Base-by-base conservation (phyloP, 2,888 invertebrate genomes). In the Acronicta psi region DNA sequence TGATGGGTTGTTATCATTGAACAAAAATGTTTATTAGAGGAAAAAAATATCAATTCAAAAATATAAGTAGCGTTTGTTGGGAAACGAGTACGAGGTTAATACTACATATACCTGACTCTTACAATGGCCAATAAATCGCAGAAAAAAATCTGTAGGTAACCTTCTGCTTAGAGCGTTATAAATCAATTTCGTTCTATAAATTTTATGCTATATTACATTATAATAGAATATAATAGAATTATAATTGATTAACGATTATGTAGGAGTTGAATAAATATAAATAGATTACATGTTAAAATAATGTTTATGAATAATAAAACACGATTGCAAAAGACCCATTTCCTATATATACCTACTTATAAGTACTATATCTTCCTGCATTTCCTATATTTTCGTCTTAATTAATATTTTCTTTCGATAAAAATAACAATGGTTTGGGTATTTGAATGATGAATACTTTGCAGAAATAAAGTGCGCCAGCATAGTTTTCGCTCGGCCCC, bases 401-500 rank as follows among this genome's bases (percentile, higher is more conserved):
- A 9, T 25, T 25, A 25, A 25, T 10, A 9, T 1, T 5, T 8
- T 10, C 8, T 25, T 9, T 23, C 23, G 6, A 23, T 23, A 10
- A 25, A 29, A 0, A 2, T 0, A 29, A 3, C 0, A 13, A 34
- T n/a, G 34, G 34, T n/a, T 34, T n/a, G 6, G 34, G n/a, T 71
- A 73, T 69, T 73, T 73, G 54, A 67, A 75, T 68, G 69, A 68
- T 57, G 47, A 68, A 67, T 45, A 50, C 57, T 55, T 75, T 70
- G 59, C 59, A 67, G 18, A 14, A 63, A 53, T 51, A 65, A 59
- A 82, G 65, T 77, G 65, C 73, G 77, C 69, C 63, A 75, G 73
- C 76, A 76, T 69, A 82, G 77, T 83, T 83, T 73, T 61, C 73
- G 59, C 70, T 76, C 64, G 71, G 73, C 73, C 70, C 68, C 63